Evolutionary conservation across 1,140 invertebrate genomes (phyloP), one percentile per base, ranked within the genome.

Genomic region (Megalopta genalis): DNA sequence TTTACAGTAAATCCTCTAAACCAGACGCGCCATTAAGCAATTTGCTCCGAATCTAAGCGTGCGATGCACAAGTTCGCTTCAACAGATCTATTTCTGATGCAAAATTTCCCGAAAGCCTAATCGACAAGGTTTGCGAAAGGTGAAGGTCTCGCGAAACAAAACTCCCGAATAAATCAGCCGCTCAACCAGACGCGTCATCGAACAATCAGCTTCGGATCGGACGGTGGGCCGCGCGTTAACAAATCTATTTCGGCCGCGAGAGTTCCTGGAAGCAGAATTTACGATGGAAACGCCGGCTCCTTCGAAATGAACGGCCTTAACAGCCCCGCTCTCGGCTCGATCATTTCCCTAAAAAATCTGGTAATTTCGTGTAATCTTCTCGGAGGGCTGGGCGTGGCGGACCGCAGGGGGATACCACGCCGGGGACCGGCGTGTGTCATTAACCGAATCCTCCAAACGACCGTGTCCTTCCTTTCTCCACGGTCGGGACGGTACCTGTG

Each of bases 341-440:
- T 70, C 70, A 67, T 86, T 84, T 86, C 63, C 63, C 49, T 57
- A 37, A 80, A 81, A 81, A 86, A 86, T 78, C 62, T 10, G 69
- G 74, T 77, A 86, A 86, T 86, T 86, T 86, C 81, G 70, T 86
- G 66, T 83, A 86, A 86, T 86, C 85, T 73, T 84, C 84, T 37
- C 37, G 37, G 68, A 77, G 77, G 63, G 71, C 54, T 67, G 74
- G 85, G 84, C 84, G 85, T 84, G 85, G 72, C 54, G 39, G 67
- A 80, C 85, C 77, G 77, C 85, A 82, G 71, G 69, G 76, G 69
- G 80, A 83, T 83, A 86, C 46, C 73, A 59, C 54, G 81, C 42
- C 70, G 77, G 68, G 81, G 52, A n/a, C n/a, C 71, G 27, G 18
- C 57, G 72, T 83, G 81, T 86, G 84, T 81, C 77, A 86, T 86